These are phyloP conservation scores for Spodoptera exigua DNA, from an alignment of 2,888 invertebrate genomes.

Conservation along the genomic window DNA sequence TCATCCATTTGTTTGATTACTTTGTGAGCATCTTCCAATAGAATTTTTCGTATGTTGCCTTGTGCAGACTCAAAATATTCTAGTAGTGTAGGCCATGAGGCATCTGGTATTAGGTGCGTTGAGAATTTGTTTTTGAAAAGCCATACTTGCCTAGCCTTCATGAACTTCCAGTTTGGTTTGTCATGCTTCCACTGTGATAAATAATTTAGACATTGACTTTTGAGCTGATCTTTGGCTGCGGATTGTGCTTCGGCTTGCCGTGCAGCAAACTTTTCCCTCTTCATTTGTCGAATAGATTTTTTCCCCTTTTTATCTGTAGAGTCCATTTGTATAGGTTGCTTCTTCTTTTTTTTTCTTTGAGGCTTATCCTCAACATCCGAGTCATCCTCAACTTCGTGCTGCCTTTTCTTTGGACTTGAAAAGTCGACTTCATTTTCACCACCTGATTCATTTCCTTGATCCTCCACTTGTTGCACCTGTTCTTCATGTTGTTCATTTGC, in stretches of 20 bases:
- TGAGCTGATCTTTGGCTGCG: slow-evolving; percentile 87
- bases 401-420: slow-evolving; percentile 50
- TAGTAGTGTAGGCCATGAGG: slow-evolving; percentile 91
- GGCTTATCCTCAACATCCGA: slow-evolving; percentile 73
- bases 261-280: slow-evolving; percentile 90
- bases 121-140: slow-evolving; percentile 92
- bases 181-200: slow-evolving; percentile 93
- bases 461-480: slow-evolving; percentile 45
- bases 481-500: slow-evolving; percentile 18
- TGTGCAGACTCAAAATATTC: slow-evolving; percentile 92
- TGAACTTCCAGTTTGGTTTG: slow-evolving; percentile 93
- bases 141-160: slow-evolving; percentile 94
- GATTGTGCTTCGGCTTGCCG: slow-evolving; percentile 88
- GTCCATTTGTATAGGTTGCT: slow-evolving; percentile 66
- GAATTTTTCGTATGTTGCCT: slow-evolving; percentile 90
- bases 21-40: slow-evolving; percentile 91
- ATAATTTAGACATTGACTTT: slow-evolving; percentile 91
- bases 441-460: slow-evolving; percentile 49
- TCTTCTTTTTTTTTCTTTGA: slow-evolving; percentile 78
- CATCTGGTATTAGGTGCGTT: slow-evolving; percentile 88
- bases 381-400: slow-evolving; percentile 64
- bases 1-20: slow-evolving; percentile 90
- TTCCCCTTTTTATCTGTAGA: slow-evolving; percentile 79
- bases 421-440: slow-evolving; percentile 43
- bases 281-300: slow-evolving; percentile 91